These are phyloP conservation scores for Dendronephthya gigantea DNA, from an alignment of 64 coral and sea anemone species.

Conservation along the genomic window DNA sequence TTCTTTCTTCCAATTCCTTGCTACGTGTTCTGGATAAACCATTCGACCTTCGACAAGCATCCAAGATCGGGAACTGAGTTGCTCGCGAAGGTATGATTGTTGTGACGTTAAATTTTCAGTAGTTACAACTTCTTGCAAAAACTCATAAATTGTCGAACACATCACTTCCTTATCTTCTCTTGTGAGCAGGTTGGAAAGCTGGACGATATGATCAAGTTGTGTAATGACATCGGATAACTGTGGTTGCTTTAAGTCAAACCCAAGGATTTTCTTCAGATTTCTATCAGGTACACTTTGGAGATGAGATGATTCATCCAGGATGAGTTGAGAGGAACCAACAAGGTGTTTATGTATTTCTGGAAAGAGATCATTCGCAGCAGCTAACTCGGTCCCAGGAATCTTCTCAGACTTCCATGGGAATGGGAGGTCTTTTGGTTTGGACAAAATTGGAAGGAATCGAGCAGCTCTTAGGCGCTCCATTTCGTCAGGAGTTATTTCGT, in stretches of 20 bases:
- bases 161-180: background rate
- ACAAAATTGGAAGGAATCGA: slow-evolving; percentile 51
- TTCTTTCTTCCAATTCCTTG: background rate
- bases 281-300: background rate
- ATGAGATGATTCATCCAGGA: slow-evolving; percentile 24
- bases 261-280: background rate
- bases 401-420: slow-evolving; percentile 55
- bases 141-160: background rate
- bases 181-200: background rate
- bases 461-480: slow-evolving; percentile 18
- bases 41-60: background rate
- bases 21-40: background rate
- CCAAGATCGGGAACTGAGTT: background rate
- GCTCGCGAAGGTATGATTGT: background rate
- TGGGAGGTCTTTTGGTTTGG: slow-evolving; percentile 50
- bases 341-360: background rate
- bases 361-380: slow-evolving; percentile 40
- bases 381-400: slow-evolving; percentile 11
- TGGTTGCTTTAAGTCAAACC: background rate
- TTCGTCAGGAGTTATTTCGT: background rate
- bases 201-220: background rate
- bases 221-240: background rate
- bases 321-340: slow-evolving; percentile 43
- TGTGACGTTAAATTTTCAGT: background rate
- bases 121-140: background rate